Evolutionary conservation across 2,888 invertebrate species (phyloP).

Genomic region (Metallyticus violacea): DNA sequence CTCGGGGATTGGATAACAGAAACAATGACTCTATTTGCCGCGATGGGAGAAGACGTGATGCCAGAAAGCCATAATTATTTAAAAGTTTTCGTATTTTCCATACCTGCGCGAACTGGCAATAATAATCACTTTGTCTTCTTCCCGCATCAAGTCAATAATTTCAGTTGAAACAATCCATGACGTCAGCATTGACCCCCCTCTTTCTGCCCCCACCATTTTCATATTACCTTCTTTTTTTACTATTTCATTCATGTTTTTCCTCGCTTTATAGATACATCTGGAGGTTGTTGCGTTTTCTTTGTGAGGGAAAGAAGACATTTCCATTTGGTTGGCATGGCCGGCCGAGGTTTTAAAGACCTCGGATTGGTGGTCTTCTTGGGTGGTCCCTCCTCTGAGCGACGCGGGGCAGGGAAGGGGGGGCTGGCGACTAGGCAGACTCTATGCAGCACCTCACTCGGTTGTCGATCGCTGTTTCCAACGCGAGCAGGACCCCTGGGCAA

Average conservation of each 20-base stretch:
- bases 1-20: no score
- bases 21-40: background rate
- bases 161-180: no score
- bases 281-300: background rate
- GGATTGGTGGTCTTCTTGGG: constrained; percentile 33
- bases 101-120: background rate
- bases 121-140: background rate
- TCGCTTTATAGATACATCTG: background rate
- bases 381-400: constrained; percentile 25
- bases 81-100: background rate
- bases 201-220: background rate
- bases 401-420: background rate
- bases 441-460: background rate
- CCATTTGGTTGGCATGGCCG: constrained; percentile 29
- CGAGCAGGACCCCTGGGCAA: no score
- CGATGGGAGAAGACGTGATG: background rate
- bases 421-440: background rate
- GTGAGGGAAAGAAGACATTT: constrained; percentile 28
- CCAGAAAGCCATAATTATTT: background rate
- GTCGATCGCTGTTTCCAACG: background rate
- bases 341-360: constrained; percentile 8
- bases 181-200: background rate
- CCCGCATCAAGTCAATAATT: background rate
- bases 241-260: background rate
- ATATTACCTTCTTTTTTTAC: background rate